A percentile compares a stretch with the other conserved stretches of the same genome.
phyloP scores from a whole-genome alignment of 2,797 vertebrate genomes.

The Hyperoplus immaculatus region DNA sequence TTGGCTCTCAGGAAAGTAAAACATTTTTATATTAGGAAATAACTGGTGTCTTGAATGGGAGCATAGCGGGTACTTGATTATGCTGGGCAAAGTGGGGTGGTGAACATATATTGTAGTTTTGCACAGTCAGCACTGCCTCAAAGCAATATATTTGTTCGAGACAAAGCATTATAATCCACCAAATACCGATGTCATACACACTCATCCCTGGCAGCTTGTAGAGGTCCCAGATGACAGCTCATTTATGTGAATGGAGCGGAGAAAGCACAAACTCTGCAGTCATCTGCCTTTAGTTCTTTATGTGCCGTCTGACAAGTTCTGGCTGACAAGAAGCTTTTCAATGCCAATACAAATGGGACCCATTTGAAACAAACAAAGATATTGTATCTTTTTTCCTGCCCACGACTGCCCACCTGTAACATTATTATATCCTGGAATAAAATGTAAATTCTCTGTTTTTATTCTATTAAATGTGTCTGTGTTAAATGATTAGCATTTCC shows the following conservation, averaged over 20 bases:
- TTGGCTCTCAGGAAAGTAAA: slow-evolving; percentile 43
- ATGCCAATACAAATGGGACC: slow-evolving; percentile 1
- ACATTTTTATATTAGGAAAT: slow-evolving; percentile 52
- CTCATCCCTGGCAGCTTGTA: slow-evolving; percentile 33
- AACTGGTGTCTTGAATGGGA: slow-evolving; percentile 40
- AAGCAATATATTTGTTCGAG: slow-evolving; percentile 53
- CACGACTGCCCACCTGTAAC: too few species aligned
- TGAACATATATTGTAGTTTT: slow-evolving; percentile 37
- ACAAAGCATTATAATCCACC: slow-evolving; percentile 56
- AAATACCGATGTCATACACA: slow-evolving; percentile 38
- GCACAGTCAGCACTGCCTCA: slow-evolving; percentile 60
- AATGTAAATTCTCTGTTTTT: background rate
- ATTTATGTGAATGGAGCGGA: slow-evolving; percentile 50
- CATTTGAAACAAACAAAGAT: slow-evolving; percentile 3
- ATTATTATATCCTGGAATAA: too few species aligned
- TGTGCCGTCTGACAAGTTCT: slow-evolving; percentile 34
- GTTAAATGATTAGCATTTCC: background rate
- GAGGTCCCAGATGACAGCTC: slow-evolving; percentile 47
- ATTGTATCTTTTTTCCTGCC: too few species aligned
- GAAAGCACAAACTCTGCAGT: slow-evolving; percentile 41
- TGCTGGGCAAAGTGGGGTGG: slow-evolving; percentile 21
- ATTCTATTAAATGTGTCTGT: background rate
- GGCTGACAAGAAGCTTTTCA: slow-evolving; percentile 20
- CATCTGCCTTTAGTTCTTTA: slow-evolving; percentile 38
- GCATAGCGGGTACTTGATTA: slow-evolving; percentile 47